Conservation (phyloP, 2,797 vertebrate genomes). For the Myripristis murdjan region DNA sequence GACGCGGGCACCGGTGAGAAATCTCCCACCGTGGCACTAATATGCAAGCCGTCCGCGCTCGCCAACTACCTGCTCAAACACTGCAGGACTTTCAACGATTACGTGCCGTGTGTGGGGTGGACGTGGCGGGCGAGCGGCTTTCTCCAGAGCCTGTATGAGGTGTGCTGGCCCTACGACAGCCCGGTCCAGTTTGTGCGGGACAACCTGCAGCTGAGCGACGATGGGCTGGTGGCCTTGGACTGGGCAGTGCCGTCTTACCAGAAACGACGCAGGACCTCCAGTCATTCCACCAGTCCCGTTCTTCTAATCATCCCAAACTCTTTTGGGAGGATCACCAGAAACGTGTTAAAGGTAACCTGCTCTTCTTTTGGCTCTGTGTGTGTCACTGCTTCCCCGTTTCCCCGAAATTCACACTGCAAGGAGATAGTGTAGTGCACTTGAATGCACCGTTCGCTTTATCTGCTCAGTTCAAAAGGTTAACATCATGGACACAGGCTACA, state of each 20-base stretch:
- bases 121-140: slow-evolving; percentile 83
- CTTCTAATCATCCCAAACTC: slow-evolving; percentile 90
- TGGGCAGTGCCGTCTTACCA: slow-evolving; percentile 86
- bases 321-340: slow-evolving; percentile 89
- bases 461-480: no score
- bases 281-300: slow-evolving; percentile 85
- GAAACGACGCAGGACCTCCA: slow-evolving; percentile 85
- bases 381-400: no score
- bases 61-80: slow-evolving; percentile 88
- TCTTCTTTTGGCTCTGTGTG: not conserved
- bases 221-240: slow-evolving; percentile 88
- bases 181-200: slow-evolving; percentile 87
- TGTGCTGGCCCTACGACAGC: slow-evolving; percentile 81
- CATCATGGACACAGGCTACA: no score
- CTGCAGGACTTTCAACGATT: slow-evolving; percentile 82
- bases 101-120: slow-evolving; percentile 75
- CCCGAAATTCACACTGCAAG: no score
- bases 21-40: slow-evolving; percentile 68
- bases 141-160: slow-evolving; percentile 83
- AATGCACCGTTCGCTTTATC: no score
- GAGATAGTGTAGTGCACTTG: no score
- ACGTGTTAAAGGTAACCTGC: slow-evolving; percentile 85
- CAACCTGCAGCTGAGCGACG: slow-evolving; percentile 88
- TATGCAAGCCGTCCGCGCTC: slow-evolving; percentile 89
- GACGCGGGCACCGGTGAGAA: slow-evolving; percentile 25